Evolutionary conservation across 2,797 vertebrate species (phyloP).

Genomic region (Anguilla megastoma): DNA sequence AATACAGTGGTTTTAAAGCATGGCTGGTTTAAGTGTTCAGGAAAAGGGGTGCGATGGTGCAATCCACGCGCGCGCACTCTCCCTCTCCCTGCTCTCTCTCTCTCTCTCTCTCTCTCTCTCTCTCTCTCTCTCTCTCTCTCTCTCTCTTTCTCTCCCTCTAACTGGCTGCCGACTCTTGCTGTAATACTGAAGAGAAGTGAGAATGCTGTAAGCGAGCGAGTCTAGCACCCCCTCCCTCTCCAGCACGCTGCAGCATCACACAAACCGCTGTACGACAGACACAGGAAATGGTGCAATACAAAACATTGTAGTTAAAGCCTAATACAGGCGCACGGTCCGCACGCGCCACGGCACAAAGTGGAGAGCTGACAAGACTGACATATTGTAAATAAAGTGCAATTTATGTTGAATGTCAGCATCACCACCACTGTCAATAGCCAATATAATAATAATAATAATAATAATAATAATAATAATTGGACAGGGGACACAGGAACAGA

Average conservation of each 20-base stretch:
- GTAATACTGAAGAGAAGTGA: slow-evolving; percentile 60
- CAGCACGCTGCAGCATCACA: slow-evolving; percentile 83
- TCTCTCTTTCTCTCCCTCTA: slow-evolving; percentile 65
- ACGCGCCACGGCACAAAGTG: background rate
- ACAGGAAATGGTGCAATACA: slow-evolving; percentile 81
- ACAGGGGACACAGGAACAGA: background rate
- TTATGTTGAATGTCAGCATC: background rate
- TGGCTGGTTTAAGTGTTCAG: slow-evolving; percentile 71
- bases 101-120: slow-evolving; percentile 23
- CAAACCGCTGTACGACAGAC: slow-evolving; percentile 68
- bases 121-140: slow-evolving; percentile 48
- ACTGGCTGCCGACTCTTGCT: slow-evolving; percentile 62
- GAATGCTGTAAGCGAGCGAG: slow-evolving; percentile 63
- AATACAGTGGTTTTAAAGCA: slow-evolving; percentile 72
- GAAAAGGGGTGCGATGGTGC: slow-evolving; percentile 74
- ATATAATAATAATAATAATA: background rate
- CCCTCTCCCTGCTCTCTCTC: slow-evolving; percentile 40
- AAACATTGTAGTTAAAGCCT: slow-evolving; percentile 4
- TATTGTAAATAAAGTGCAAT: background rate
- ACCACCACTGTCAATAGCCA: background rate
- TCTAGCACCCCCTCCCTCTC: slow-evolving; percentile 72
- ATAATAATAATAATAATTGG: background rate
- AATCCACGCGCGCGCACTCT: slow-evolving; percentile 72
- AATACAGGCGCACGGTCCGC: background rate
- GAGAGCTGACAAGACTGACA: background rate